A percentile compares a stretch with the other conserved stretches of the same genome.
phyloP scores from a whole-genome alignment of 92 coral and sea anemone species.

The Paramuricea clavata region DNA sequence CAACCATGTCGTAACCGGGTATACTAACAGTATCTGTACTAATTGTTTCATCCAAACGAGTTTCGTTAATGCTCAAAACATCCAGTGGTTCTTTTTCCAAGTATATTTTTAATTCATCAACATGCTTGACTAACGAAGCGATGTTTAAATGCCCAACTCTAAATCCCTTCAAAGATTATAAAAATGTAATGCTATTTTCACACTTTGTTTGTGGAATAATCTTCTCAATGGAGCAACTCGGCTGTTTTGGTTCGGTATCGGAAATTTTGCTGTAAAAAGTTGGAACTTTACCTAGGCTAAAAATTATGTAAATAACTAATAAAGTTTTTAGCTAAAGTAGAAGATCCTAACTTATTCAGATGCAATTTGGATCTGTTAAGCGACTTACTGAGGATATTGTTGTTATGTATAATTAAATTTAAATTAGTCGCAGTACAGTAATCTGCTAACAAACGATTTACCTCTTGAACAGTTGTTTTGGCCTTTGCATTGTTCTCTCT shows the following conservation, averaged over 20 bases:
- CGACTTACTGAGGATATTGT: not conserved
- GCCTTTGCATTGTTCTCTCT: not conserved
- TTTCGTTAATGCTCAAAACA: slow-evolving; percentile 18
- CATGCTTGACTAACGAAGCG: not conserved
- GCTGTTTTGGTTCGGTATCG: not conserved
- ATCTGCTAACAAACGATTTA: not conserved
- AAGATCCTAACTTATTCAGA: slow-evolving; percentile 10
- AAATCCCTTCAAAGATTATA: slow-evolving; percentile 17
- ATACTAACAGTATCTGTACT: not conserved
- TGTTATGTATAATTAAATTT: not conserved
- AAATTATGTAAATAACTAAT: not conserved
- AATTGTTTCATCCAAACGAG: slow-evolving; percentile 8
- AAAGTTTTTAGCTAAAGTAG: slow-evolving; percentile 1
- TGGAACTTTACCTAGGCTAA: not conserved
- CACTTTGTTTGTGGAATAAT: not conserved
- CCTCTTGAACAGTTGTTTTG: not conserved
- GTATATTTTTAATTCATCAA: slow-evolving; percentile 16
- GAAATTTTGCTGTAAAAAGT: not conserved
- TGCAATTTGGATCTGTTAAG: slow-evolving; percentile 10
- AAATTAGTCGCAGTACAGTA: slow-evolving; percentile 18
- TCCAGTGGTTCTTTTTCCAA: slow-evolving; percentile 7
- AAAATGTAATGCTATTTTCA: not conserved
- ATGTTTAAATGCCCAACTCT: slow-evolving; percentile 38
- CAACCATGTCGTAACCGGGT: slow-evolving; percentile 18
- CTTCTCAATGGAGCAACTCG: not conserved